phyloP scores from a whole-genome alignment of 2,113 vertebrate genomes.

The Siniperca knerii region DNA sequence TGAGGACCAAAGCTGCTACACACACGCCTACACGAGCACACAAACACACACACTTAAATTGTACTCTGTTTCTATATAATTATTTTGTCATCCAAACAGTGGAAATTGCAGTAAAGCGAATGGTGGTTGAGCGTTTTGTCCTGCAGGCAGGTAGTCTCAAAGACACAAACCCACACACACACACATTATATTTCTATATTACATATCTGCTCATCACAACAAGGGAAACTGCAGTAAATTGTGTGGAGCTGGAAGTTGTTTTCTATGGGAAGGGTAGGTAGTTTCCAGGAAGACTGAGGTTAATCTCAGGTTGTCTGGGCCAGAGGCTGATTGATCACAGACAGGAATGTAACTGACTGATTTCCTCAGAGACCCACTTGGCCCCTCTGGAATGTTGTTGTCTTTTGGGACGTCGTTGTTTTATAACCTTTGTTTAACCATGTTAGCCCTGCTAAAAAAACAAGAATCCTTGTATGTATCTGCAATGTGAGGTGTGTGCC shows the following conservation, averaged over 20 bases:
- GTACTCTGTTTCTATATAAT: constrained; percentile 42
- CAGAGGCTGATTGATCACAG: constrained; percentile 83
- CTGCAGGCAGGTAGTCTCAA: constrained; percentile 23
- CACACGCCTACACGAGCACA: neutral
- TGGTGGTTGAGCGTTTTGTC: neutral
- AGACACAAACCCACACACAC: constrained; percentile 26
- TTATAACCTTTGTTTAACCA: constrained; percentile 71
- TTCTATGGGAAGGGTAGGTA: constrained; percentile 58
- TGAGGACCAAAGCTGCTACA: constrained; percentile 19
- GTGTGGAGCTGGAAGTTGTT: constrained; percentile 32
- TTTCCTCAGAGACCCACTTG: constrained; percentile 76
- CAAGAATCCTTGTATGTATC: neutral
- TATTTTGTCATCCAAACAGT: constrained; percentile 54
- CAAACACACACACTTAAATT: neutral
- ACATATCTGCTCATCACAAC: constrained; percentile 55
- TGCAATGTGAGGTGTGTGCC: neutral
- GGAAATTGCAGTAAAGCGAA: constrained; percentile 51
- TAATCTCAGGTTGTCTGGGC: constrained; percentile 75
- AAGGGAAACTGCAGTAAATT: constrained; percentile 37
- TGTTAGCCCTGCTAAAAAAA: constrained; percentile 46
- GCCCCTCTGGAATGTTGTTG: constrained; percentile 78
- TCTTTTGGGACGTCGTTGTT: constrained; percentile 68
- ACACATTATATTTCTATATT: neutral
- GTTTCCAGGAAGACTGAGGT: constrained; percentile 67
- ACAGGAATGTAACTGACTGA: constrained; percentile 79